Conservation (phyloP, 2,113 vertebrate species). For the Chaetura pelagica region DNA sequence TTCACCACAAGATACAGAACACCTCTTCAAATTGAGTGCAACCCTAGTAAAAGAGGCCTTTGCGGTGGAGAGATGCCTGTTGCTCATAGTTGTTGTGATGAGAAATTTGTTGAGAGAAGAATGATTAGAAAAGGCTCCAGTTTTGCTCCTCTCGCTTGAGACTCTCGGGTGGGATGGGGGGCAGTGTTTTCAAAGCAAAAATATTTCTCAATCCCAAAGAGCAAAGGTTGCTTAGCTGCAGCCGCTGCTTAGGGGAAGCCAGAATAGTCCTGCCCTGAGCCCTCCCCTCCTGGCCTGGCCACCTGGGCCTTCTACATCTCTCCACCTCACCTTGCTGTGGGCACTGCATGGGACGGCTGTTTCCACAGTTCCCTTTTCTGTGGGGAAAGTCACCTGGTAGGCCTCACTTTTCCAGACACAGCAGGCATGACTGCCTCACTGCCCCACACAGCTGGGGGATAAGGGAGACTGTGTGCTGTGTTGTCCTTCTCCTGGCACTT, state of each 20-base stretch:
- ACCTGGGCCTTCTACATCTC: neutral
- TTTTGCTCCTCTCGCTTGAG: neutral
- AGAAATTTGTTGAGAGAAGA: neutral
- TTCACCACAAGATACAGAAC: neutral
- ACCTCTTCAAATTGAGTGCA: neutral
- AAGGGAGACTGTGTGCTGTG: too few species aligned
- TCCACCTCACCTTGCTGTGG: neutral
- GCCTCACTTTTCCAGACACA: neutral
- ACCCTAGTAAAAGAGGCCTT: neutral
- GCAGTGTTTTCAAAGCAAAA: neutral
- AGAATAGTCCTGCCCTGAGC: neutral
- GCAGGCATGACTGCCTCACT: neutral
- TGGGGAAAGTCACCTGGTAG: neutral
- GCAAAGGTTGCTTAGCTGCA: neutral
- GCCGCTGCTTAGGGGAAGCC: neutral
- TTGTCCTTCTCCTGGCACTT: neutral
- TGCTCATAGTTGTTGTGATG: neutral
- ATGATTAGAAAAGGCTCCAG: neutral
- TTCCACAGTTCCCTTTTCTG: rapidly evolving
- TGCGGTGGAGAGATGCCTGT: neutral
- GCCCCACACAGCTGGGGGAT: neutral
- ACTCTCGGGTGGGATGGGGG: rapidly evolving
- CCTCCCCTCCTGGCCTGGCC: neutral
- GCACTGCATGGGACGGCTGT: rapidly evolving
- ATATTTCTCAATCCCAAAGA: neutral